Evolutionary conservation across 2,113 vertebrate genomes (phyloP).

Genomic region (Chloropsis cyanopogon): DNA sequence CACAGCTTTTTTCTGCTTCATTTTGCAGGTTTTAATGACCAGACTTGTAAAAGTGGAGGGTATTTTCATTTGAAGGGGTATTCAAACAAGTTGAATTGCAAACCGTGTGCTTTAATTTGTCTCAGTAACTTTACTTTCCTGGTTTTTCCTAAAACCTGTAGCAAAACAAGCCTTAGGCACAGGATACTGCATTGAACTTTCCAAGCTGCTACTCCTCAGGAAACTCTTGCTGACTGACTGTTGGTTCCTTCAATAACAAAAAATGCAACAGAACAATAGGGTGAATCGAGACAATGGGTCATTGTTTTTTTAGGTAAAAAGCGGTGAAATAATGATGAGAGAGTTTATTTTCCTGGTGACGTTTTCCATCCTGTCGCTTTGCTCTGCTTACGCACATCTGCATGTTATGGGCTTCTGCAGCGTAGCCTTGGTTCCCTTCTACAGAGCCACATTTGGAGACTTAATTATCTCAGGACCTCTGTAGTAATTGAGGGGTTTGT

Average conservation of each 20-base stretch:
- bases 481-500: conserved; percentile 28
- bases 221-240: conserved; percentile 1
- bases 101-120: neutral
- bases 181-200: neutral
- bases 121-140: neutral
- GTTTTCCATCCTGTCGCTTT: conserved; percentile 43
- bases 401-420: neutral
- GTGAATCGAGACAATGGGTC: conserved; percentile 38
- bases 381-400: conserved; percentile 33
- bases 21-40: neutral
- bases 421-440: neutral
- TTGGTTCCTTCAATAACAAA: conserved; percentile 35
- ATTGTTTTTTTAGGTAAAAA: conserved; percentile 53
- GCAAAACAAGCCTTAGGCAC: conserved; percentile 35
- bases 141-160: neutral
- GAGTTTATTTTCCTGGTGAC: conserved; percentile 49
- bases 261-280: conserved; percentile 31
- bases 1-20: neutral
- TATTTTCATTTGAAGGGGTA: neutral
- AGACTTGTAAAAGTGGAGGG: neutral
- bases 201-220: conserved; percentile 38
- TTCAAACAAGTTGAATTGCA: neutral
- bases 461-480: conserved; percentile 37
- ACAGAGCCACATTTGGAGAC: conserved; percentile 25
- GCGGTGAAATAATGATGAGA: conserved; percentile 45